Base-by-base conservation (phyloP, 2,797 vertebrate species). In the Semotilus atromaculatus region DNA sequence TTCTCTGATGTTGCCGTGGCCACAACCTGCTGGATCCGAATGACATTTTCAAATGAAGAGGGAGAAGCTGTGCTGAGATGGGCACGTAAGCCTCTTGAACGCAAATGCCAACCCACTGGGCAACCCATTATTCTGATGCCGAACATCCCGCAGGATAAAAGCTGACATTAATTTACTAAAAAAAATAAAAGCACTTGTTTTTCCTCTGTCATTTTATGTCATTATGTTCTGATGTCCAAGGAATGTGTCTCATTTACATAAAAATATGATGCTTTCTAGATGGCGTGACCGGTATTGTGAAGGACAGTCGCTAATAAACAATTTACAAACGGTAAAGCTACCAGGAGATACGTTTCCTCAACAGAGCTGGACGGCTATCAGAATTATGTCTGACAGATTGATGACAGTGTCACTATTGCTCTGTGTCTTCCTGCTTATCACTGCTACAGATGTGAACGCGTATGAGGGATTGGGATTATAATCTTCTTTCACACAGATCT, bases 1-100 rank as follows among this genome's bases (percentile, higher is more conserved):
- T 83, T 91, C 89, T 86, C 90, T 85, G 86, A 91, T 91, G 88
- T 83, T 51, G 62, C 81, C 58, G 21, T 85, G 58, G 82, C 53
- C 72, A n/a, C 72, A 68, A 66, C 85, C 73, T 68, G n/a, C 87
- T 88, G 82, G 71, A 76, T 86, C 74, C 71, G 40, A 86, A 86
- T 84, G 83, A 85, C 86, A 83, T 85, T 83, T 83, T 60, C 68
- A 84, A 83, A 62, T 29, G 70, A 86, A 82, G 83, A 84, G 73
- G 70, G 55, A 31, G 34, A 67, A 85, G 72, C 55, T 66, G 71
- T 74, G 18, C 40, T 14, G 71, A 80, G 34, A 68, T 74, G 77
- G 62, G 40, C 51, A 53, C n/a, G 78, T 71, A 68, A 53, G 66
- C 66, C 82, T 88, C 73, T 83, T 60, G 84, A 75, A 53, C 19